phyloP scores from a whole-genome alignment of 2,888 invertebrate genomes.

The Cheilosia soror region DNA sequence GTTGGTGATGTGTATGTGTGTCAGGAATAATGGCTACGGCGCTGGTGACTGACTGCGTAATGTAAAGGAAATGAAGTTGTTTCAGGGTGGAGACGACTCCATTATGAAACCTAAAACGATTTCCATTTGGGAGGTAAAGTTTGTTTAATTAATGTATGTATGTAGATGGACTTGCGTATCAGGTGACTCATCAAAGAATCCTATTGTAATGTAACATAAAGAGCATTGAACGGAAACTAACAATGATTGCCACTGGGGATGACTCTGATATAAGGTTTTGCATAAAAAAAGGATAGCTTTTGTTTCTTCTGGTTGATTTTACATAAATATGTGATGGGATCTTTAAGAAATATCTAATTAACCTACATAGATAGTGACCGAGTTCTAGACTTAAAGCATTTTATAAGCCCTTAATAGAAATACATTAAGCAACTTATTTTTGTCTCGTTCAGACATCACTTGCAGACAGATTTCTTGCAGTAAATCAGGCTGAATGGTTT shows the following conservation, averaged over 20 bases:
- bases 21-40: conserved; percentile 37
- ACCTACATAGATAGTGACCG: too few relatives aligned
- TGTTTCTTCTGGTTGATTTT: too few relatives aligned
- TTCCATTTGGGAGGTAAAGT: conserved; percentile 41
- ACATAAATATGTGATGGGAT: too few relatives aligned
- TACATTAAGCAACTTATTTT: too few relatives aligned
- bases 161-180: conserved; percentile 30
- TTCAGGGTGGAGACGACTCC: conserved; percentile 40
- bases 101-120: conserved; percentile 66
- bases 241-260: background rate
- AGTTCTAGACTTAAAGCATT: too few relatives aligned
- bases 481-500: too few relatives aligned
- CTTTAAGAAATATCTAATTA: too few relatives aligned
- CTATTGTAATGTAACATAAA: background rate
- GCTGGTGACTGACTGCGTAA: conserved; percentile 20
- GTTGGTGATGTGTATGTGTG: conserved; percentile 51
- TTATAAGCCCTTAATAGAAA: too few relatives aligned
- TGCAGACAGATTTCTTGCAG: too few relatives aligned
- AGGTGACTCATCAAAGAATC: conserved; percentile 22
- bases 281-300: too few relatives aligned
- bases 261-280: background rate
- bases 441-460: too few relatives aligned
- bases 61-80: conserved; percentile 41
- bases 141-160: conserved; percentile 44
- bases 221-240: background rate